phyloP scores from a whole-genome alignment of 2,888 invertebrate genomes.

The Habrosyne pyritoides region DNA sequence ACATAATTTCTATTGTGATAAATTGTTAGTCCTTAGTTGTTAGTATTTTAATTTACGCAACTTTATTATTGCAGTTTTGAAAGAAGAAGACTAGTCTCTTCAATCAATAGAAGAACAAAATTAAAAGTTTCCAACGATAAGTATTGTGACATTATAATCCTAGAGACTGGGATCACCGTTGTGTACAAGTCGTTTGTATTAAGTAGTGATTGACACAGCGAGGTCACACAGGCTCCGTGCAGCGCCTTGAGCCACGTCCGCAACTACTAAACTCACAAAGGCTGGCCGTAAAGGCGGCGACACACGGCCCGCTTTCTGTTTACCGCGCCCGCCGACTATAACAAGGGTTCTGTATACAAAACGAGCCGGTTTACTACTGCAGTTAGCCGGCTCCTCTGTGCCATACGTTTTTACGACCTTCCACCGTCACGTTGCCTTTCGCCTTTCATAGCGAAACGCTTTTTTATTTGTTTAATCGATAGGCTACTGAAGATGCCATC shows the following conservation, averaged over 20 bases:
- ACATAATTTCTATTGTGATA: background rate
- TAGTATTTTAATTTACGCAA: no score
- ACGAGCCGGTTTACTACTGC: conserved; percentile 78
- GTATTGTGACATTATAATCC: background rate
- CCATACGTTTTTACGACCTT: conserved; percentile 80
- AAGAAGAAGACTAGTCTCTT: no score
- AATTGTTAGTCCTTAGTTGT: no score
- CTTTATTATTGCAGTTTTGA: no score
- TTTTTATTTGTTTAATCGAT: conserved; percentile 83
- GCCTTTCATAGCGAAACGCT: conserved; percentile 78
- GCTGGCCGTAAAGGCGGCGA: conserved; percentile 78
- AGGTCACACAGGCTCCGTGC: conserved; percentile 39
- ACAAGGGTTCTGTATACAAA: conserved; percentile 80
- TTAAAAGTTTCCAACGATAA: no score
- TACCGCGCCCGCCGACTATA: conserved; percentile 72
- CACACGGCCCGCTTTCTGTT: conserved; percentile 75
- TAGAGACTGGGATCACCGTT: conserved; percentile 6
- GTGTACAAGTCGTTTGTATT: conserved; percentile 43
- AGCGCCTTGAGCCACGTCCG: conserved; percentile 60
- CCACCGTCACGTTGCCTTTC: conserved; percentile 76
- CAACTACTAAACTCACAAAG: conserved; percentile 73
- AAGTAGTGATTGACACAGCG: conserved; percentile 40
- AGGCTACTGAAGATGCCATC: conserved; percentile 73
- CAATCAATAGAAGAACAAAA: no score
- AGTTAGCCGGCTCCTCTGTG: conserved; percentile 79